Conservation (phyloP, 2,113 vertebrate species). For the Eulacestoma nigropectus region DNA sequence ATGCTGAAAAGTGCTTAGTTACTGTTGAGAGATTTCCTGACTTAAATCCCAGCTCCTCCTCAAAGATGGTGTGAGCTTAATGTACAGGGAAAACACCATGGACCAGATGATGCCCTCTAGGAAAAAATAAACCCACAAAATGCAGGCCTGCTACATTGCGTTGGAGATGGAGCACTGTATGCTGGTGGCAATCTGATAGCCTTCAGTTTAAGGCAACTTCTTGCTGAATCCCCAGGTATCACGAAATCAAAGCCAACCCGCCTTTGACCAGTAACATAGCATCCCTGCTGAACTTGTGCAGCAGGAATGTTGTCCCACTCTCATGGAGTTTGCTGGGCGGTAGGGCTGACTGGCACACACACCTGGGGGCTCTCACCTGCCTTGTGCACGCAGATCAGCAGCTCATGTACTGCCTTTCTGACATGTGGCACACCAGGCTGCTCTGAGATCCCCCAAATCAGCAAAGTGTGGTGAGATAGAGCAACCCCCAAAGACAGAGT, state of each 20-base stretch:
- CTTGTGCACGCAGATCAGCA: not conserved
- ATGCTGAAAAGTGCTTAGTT: not conserved
- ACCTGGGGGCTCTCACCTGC: not conserved
- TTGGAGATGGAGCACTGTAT: not conserved
- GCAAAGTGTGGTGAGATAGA: not conserved
- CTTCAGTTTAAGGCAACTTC: not conserved
- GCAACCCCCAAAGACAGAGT: not conserved
- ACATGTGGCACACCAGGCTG: not conserved
- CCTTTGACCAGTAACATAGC: not conserved
- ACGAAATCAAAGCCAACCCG: not conserved
- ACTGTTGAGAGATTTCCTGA: not conserved
- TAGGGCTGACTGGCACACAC: rapidly evolving
- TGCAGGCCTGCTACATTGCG: not conserved
- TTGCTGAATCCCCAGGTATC: not conserved
- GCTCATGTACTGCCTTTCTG: not conserved
- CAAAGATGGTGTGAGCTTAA: not conserved
- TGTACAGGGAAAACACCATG: not conserved
- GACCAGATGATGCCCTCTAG: not conserved
- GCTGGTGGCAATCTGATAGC: not conserved
- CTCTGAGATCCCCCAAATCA: not conserved
- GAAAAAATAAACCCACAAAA: not conserved
- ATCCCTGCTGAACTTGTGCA: not conserved
- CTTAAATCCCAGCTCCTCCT: not conserved
- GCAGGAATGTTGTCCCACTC: not conserved
- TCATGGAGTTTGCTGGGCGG: not conserved